Evolutionary conservation across 1,140 invertebrate species (phyloP), one percentile per base, ranked within the genome.

Genomic region (Chironomus striatipennis): DNA sequence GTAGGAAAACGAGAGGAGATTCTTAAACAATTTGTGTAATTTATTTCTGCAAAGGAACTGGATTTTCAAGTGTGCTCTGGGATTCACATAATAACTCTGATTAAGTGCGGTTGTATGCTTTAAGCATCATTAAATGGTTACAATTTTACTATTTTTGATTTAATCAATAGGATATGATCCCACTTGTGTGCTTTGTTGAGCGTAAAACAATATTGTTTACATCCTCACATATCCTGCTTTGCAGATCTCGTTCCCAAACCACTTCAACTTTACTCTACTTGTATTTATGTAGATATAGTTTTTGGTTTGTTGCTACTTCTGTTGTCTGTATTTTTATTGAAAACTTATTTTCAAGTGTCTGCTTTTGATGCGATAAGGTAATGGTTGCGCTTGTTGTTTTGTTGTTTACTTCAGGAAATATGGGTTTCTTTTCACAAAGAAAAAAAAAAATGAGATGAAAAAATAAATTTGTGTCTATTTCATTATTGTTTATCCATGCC

Each of bases 151-250:
- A 34, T 34, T 34, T 34, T 34, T 10, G n/a, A 57, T 57, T 57
- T 57, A 57, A 57, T 57, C 47, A 57, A 57, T 57, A 57, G 47
- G n/a, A 57, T 57, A 57, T 57, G 47, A 57, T 57, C 47, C 47
- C 47, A 57, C 47, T 57, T 57, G 47, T 57, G 47, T 34, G n/a
- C n/a, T 57, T n/a, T 57, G 47, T 57, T 57, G 47, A 57, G 47
- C 47, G 47, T 57, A 57, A 57, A 15, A 57, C 47, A 57, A 57
- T 57, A n/a, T 12, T 57, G 12, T 10, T 47, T 47, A 57, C n/a
- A n/a, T 57, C 47, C 47, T 57, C 5, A 34, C 5, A 34, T 34
- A 34, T 34, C 24, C 24, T 34, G 24, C 24, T 10, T 57, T 15
- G 47, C 47, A 57, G n/a, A 15, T 57, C 47, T 57, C 47, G 47